Base-by-base conservation (phyloP, 1,140 invertebrate genomes). In the Tetramorium alpestre region DNA sequence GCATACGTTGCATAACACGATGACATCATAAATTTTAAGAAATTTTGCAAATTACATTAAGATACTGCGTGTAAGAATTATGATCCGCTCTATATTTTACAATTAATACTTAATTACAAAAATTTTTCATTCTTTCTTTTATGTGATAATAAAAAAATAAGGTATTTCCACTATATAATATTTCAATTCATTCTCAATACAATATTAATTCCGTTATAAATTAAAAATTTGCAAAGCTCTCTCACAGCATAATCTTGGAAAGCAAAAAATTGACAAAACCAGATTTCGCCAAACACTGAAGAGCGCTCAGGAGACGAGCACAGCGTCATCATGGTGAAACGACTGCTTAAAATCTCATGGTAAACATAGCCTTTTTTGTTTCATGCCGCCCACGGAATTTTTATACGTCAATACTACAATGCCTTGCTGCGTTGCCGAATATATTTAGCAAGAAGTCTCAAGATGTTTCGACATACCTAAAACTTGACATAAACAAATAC, bases 281-380 rank as follows among this genome's bases (percentile, higher is more conserved):
- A 16, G 56, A 62, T 62, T 51, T 58, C 22, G 38, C 22, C 3
- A 77, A 47, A 47, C 38, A 13, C 41, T 47, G 58, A 62, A 10
- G 16, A 77, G 41, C 41, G 25, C 10, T 62, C 44, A 25, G 16
- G 1, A 25, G 41, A 62, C 25, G n/a, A 47, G 22, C 38, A 33
- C 73, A 58, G n/a, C 22, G 47, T 73, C 49, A 64, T 47, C 56
- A 25, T 13, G 58, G 6, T 33, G 41, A 64, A 62, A 64, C 41
- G 25, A 10, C 8, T 13, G 25, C 16, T 62, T 77, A 78, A 78
- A 78, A 38, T n/a, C 41, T 65, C 58, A 33, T 25, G 22, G 70
- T 51, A 78, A 78, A 64, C 38, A 62, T 49, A 44, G 75, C n/a
- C 41, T 78, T 65, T 78, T 65, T 44, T 60, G 54, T 76, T 18